These are phyloP conservation scores for Trichopoda pennipes DNA, from an alignment of 2,888 invertebrate genomes.

Conservation along the genomic window DNA sequence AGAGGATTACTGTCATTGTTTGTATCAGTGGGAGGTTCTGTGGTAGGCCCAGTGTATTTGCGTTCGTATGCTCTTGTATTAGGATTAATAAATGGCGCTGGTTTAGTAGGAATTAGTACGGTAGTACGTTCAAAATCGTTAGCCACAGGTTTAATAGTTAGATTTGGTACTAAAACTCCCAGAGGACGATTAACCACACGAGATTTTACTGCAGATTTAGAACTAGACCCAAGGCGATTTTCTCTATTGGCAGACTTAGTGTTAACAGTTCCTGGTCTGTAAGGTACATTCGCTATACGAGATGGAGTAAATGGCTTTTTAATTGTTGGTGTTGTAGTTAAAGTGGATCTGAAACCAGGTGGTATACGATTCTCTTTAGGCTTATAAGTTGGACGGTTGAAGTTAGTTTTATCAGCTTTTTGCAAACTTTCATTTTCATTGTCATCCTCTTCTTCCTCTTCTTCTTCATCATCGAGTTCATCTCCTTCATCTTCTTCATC, in stretches of 20 bases:
- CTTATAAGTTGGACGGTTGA: constrained; percentile 64
- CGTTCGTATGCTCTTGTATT: constrained; percentile 79
- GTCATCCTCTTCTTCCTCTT: constrained; percentile 68
- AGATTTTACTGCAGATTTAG: constrained; percentile 72
- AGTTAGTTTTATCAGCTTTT: constrained; percentile 38
- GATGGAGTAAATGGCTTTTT: constrained; percentile 40
- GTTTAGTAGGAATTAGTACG: constrained; percentile 74
- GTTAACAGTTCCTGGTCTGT: constrained; percentile 27
- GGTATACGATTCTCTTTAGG: constrained; percentile 72
- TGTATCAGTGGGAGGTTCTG: constrained; percentile 73
- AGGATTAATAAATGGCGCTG: constrained; percentile 77
- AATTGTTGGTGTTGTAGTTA: constrained; percentile 54
- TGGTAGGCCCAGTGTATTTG: constrained; percentile 76
- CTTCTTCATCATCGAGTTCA: constrained; percentile 68
- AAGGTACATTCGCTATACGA: constrained; percentile 43
- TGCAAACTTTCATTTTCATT: constrained; percentile 57
- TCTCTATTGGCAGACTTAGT: constrained; percentile 14
- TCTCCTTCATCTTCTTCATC: constrained; percentile 52
- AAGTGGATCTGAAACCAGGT: constrained; percentile 70
- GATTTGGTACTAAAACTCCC: constrained; percentile 73
- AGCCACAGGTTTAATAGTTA: constrained; percentile 78
- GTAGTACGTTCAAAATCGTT: constrained; percentile 75
- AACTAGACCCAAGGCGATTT: constrained; percentile 68
- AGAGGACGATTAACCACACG: constrained; percentile 77
- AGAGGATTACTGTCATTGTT: constrained; percentile 72